phyloP scores from a whole-genome alignment of 2,113 vertebrate species.

The Phalacrocorax aristotelis region DNA sequence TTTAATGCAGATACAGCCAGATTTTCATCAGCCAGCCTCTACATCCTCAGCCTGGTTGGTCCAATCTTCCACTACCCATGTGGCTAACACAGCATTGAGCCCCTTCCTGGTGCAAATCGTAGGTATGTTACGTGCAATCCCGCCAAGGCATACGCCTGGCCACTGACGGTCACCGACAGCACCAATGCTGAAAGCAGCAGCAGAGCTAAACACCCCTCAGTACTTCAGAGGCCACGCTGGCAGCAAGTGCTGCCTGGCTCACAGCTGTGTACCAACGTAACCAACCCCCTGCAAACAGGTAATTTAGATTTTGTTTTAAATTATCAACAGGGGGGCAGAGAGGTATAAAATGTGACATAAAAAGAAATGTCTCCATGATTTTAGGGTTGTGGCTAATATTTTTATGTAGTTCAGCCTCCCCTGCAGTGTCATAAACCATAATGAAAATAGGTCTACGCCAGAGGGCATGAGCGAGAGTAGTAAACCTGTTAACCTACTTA shows the following conservation, averaged over 20 bases:
- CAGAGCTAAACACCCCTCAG: not conserved
- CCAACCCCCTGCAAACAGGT: not conserved
- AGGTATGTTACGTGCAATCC: rapidly evolving
- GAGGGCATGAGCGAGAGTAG: not conserved
- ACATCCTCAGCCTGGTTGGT: not conserved
- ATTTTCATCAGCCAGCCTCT: not conserved
- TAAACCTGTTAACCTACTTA: not conserved
- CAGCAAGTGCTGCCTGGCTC: not conserved
- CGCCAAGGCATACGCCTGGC: rapidly evolving
- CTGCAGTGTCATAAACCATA: not conserved
- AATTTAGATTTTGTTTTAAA: not conserved
- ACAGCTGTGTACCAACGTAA: not conserved
- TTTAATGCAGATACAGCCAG: not conserved
- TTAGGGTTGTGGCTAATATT: not conserved
- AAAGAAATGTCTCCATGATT: not conserved
- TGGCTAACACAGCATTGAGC: not conserved
- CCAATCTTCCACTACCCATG: not conserved
- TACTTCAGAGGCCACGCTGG: not conserved
- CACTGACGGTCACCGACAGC: not conserved
- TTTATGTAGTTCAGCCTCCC: not conserved
- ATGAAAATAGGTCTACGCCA: not conserved
- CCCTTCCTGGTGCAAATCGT: not conserved
- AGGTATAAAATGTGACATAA: not conserved
- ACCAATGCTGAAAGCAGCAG: not conserved
- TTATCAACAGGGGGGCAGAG: not conserved